Percentiles rank a stretch among this genome's conserved stretches.
Conservation (phyloP, 2,797 vertebrate genomes). For the Anomalospiza imberbis region DNA sequence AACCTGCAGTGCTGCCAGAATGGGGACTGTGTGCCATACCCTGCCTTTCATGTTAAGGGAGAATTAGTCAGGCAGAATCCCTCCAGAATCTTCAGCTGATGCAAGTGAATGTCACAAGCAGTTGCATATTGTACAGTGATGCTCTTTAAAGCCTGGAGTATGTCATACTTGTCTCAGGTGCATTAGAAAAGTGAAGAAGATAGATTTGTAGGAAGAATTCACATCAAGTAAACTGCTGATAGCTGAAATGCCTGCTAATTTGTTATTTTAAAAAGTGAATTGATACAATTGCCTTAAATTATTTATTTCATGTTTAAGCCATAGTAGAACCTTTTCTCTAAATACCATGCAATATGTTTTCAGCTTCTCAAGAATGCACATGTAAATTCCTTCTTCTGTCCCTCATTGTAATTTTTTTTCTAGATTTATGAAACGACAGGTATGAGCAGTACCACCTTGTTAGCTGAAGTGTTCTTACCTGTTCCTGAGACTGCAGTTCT, state of each 20-base stretch:
- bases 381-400: neutral
- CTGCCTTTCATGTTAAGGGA: neutral
- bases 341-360: neutral
- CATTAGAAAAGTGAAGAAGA: neutral
- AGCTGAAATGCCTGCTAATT: neutral
- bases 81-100: neutral
- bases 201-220: neutral
- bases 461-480: constrained; percentile 89
- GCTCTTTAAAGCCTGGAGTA: neutral
- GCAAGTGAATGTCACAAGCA: neutral
- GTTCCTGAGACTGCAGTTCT: constrained; percentile 86
- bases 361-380: neutral
- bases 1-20: neutral
- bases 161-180: neutral
- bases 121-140: neutral
- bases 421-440: constrained; percentile 88
- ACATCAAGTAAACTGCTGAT: neutral
- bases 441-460: constrained; percentile 73
- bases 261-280: neutral
- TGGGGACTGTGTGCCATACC: neutral
- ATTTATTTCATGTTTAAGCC: neutral
- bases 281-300: neutral
- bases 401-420: neutral
- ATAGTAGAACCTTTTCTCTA: neutral
- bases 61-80: neutral